Base-by-base conservation (phyloP, 2,888 invertebrate genomes). In the Steinernema scapterisci region DNA sequence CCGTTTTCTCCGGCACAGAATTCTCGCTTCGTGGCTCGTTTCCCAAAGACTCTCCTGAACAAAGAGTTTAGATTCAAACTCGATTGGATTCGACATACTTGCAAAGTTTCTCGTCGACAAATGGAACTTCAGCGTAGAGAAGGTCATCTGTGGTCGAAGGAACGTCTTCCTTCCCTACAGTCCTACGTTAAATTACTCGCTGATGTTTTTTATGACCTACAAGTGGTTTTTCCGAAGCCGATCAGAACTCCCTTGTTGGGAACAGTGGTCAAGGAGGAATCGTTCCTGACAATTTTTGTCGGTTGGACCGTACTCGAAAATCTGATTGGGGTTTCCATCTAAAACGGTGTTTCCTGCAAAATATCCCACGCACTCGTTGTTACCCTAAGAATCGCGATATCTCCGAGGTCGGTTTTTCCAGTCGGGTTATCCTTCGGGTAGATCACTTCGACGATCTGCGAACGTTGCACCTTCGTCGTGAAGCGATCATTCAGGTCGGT, bases 401-500 rank as follows among this genome's bases (percentile, higher is more conserved):
- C 54, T 23, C 54, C 54, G 5, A 54, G 21, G 25, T 16, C 54
- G 54, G 21, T 54, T 2, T 54, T 54, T 2, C 54, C 54, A 13
- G 54, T 23, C 11, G 21, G 21, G 54, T 54, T 54, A 6, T 25
- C 54, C 19, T 11, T 21, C 5, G 54, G 54, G 21, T 19, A 54
- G 25, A 25, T 54, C 21, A 54, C 54, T 25, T 54, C 25, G 54
- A 54, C 54, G 54, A 54, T 25, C 5, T 21, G 21, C 11, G 19
- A 19, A 2, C 54, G 54, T 25, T 54, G 54, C 54, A 25, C 54
- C 21, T 16, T 13, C 23, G 21, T 5, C 6, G 23, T 23, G 21
- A 54, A 54, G 25, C 54, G 54, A 13, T 21, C 54, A 25, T 54
- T 54, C 54, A 54, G 54, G 54, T 54, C 54, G 21, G 21, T 21